Base-by-base conservation (phyloP, 2,113 vertebrate species). In the Azemiops feae region DNA sequence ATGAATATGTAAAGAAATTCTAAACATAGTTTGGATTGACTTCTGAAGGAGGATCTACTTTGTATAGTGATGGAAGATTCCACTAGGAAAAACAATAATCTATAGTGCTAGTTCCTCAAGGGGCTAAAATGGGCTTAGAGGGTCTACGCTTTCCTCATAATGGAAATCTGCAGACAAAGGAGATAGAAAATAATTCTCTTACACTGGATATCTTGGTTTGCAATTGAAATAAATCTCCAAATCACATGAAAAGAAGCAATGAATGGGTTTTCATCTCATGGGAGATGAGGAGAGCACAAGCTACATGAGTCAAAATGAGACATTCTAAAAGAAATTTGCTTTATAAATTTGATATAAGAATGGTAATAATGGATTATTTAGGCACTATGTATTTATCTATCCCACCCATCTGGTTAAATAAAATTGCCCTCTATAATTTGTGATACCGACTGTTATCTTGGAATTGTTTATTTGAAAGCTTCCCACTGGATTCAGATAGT, bases 1-100 rank as follows among this genome's bases (percentile, higher is more conserved):
- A 94, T 89, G 89, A 93, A 95, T 91, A 95, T 0, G 0, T 96
- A 95, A 92, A 89, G 74, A 93, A 93, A 95, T 93, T 87, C 91
- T 94, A 11, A 93, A 52, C 50, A 91, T 69, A 87, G 25, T 22
- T 69, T 25, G 93, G 96, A 94, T 5, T 89, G 91, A 85, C 88
- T 95, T 85, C 93, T 89, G 88, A 97, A 94, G 94, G 43, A 90
- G 18, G 93, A 93, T 95, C 91, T 94, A 88, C 88, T 92, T 94
- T 96, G 92, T 92, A 30, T 0, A 3, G 14, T 87, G 53, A 91
- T 4, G 57, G 89, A 86, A 94, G 81, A 93, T 92, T 95, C 91
- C 53, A 89, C 30, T 0, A 30, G 58, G 54, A 92, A 81, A 91
- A 95, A 92, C 91, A 93, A 39, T 89, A 96, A 94, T 89, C 74